phyloP scores from a whole-genome alignment of 2,113 vertebrate species.

The Brachypodius melanocephalos region DNA sequence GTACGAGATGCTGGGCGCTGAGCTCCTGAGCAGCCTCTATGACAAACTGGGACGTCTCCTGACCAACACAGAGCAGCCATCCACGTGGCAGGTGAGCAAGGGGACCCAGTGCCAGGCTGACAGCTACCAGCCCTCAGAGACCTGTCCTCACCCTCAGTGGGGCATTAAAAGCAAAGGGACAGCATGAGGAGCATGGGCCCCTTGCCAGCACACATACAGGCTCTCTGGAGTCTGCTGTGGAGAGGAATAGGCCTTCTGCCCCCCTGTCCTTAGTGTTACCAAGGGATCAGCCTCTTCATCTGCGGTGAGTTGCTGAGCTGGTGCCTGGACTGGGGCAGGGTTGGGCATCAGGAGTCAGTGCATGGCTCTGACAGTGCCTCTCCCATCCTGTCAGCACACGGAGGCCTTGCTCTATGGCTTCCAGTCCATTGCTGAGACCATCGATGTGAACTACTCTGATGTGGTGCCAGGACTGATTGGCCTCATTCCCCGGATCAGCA shows the following conservation, averaged over 20 bases:
- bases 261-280: neutral
- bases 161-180: neutral
- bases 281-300: neutral
- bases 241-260: neutral
- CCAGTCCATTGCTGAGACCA: slow-evolving; percentile 98
- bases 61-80: slow-evolving; percentile 89
- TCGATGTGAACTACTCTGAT: slow-evolving; percentile 97
- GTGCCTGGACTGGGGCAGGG: neutral
- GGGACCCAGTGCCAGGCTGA: neutral
- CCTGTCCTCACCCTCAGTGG: accelerated
- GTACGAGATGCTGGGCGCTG: slow-evolving; percentile 97
- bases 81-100: slow-evolving; percentile 91
- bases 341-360: neutral
- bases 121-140: neutral
- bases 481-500: slow-evolving; percentile 96
- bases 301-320: neutral
- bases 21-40: slow-evolving; percentile 97
- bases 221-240: neutral
- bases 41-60: slow-evolving; percentile 95
- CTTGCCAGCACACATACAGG: neutral
- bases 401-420: slow-evolving; percentile 97
- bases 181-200: neutral
- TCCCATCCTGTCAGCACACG: slow-evolving; percentile 81
- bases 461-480: slow-evolving; percentile 97
- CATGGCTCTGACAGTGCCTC: neutral